These are phyloP conservation scores for Drosophila virilis DNA, from an alignment of 1,140 invertebrate species.

Conservation along the genomic window DNA sequence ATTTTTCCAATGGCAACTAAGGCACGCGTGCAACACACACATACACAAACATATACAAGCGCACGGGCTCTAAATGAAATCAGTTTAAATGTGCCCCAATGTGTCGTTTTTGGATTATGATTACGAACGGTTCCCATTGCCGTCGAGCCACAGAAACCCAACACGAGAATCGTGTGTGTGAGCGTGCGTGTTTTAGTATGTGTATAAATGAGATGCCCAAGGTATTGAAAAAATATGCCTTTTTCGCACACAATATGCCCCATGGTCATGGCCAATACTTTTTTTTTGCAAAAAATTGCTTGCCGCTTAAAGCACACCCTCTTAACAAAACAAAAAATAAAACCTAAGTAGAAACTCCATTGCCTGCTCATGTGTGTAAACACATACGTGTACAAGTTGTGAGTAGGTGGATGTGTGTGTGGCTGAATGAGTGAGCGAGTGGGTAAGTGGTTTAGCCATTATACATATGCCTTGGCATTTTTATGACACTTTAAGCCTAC, in stretches of 20 bases:
- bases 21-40: slow-evolving; percentile 25
- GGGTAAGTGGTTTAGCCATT: slow-evolving; percentile 45
- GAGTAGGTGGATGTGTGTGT: slow-evolving; percentile 18
- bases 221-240: slow-evolving; percentile 40
- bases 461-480: slow-evolving; percentile 60
- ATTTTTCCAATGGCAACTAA: slow-evolving; percentile 11
- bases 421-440: slow-evolving; percentile 7
- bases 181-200: slow-evolving; percentile 10
- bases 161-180: not conserved
- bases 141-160: not conserved
- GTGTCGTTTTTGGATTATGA: slow-evolving; percentile 77
- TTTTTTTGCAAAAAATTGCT: slow-evolving; percentile 32
- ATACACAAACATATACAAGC: slow-evolving; percentile 5
- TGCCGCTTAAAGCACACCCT: slow-evolving; percentile 40
- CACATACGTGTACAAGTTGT: slow-evolving; percentile 31
- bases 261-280: slow-evolving; percentile 30
- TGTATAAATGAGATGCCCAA: slow-evolving; percentile 42
- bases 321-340: not conserved
- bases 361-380: slow-evolving; percentile 74
- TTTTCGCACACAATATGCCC: slow-evolving; percentile 52
- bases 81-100: slow-evolving; percentile 80
- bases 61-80: slow-evolving; percentile 70
- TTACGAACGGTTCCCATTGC: slow-evolving; percentile 46
- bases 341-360: slow-evolving; percentile 40
- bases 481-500: slow-evolving; percentile 77